Conservation (phyloP, 2,797 vertebrate genomes). For the Calcarius lapponicus region DNA sequence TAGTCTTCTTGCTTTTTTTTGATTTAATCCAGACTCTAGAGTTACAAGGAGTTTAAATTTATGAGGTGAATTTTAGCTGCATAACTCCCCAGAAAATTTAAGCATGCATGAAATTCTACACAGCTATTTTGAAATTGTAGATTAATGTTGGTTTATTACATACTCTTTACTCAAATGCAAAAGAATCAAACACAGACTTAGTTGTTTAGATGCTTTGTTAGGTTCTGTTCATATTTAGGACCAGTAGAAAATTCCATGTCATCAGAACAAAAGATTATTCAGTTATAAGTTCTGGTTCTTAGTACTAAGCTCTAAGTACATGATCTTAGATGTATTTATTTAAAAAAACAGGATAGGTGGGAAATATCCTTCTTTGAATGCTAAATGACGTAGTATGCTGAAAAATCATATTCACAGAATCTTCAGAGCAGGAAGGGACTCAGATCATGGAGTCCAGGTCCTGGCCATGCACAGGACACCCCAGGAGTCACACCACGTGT, state of each 20-base stretch:
- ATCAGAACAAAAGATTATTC: background rate
- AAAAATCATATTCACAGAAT: background rate
- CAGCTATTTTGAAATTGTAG: background rate
- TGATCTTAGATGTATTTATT: background rate
- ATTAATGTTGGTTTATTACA: background rate
- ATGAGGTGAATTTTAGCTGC: background rate
- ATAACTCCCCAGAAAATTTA: slow-evolving; percentile 1
- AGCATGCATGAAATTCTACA: background rate
- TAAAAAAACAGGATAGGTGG: background rate
- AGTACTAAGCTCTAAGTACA: background rate
- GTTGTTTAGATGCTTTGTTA: background rate
- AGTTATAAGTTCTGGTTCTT: background rate
- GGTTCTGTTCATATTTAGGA: background rate
- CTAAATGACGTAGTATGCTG: background rate
- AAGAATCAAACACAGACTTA: background rate
- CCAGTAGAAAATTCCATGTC: background rate
- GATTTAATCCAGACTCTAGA: background rate
- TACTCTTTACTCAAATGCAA: background rate
- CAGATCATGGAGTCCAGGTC: background rate
- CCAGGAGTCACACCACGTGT: accelerated
- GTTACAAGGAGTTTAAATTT: background rate
- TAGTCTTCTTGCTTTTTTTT: background rate
- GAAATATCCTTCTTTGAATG: background rate
- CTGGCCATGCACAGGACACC: background rate
- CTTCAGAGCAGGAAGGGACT: background rate